Percentiles rank a stretch among this genome's conserved stretches.
Conservation (phyloP, 2,113 vertebrate genomes). For the Pseudopodoces humilis region DNA sequence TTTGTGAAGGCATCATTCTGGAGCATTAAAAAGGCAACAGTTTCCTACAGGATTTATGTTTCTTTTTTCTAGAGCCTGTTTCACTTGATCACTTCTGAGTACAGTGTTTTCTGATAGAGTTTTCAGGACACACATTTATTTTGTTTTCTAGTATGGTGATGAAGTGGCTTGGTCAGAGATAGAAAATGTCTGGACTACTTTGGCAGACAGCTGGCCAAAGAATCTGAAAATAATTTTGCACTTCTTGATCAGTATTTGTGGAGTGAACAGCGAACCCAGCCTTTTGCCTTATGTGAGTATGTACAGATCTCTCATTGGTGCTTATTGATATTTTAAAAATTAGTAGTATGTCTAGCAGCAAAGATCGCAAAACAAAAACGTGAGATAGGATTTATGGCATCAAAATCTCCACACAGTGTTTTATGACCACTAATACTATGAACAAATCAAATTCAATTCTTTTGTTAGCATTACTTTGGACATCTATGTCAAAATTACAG, state of each 20-base stretch:
- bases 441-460: background rate
- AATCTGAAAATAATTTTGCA: conserved; percentile 98
- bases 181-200: conserved; percentile 97
- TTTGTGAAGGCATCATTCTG: background rate
- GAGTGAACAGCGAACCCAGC: conserved; percentile 96
- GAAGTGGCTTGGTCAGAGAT: conserved; percentile 98
- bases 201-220: conserved; percentile 98
- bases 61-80: background rate
- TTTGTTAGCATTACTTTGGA: background rate
- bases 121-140: background rate
- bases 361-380: background rate
- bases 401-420: background rate
- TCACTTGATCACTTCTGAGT: background rate
- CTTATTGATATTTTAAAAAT: background rate
- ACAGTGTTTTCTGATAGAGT: background rate
- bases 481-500: background rate
- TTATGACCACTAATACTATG: background rate
- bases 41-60: background rate
- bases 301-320: background rate
- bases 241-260: conserved; percentile 97
- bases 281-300: conserved; percentile 96
- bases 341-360: background rate
- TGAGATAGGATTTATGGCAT: background rate
- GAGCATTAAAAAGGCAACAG: background rate
- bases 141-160: conserved; percentile 88